A percentile compares a stretch with the other conserved stretches of the same genome.
These are phyloP conservation scores for Noctua pronuba DNA, from an alignment of 2,888 invertebrate genomes.

Conservation along the genomic window DNA sequence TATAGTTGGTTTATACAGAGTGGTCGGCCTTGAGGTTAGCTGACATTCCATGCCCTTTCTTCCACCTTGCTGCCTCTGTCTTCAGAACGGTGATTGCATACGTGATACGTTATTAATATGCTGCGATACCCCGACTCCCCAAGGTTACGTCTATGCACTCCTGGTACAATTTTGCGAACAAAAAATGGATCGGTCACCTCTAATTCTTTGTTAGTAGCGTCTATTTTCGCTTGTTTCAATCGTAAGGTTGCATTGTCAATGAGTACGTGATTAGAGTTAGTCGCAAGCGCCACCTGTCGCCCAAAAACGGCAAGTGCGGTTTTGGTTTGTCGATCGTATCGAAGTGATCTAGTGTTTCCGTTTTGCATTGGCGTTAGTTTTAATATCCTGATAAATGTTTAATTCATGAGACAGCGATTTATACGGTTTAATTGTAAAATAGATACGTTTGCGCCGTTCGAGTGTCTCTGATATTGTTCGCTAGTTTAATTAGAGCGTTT, in stretches of 20 bases:
- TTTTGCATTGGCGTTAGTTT: slow-evolving; percentile 62
- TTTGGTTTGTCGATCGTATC: slow-evolving; percentile 68
- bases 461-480: slow-evolving; percentile 54
- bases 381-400: slow-evolving; percentile 64
- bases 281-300: slow-evolving; percentile 78
- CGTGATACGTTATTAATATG: slow-evolving; percentile 88
- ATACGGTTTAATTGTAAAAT: slow-evolving; percentile 62
- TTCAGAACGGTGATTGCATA: slow-evolving; percentile 88
- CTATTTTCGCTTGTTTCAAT: slow-evolving; percentile 31
- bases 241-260: slow-evolving; percentile 42
- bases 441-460: slow-evolving; percentile 39
- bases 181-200: slow-evolving; percentile 55
- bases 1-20: slow-evolving; percentile 77
- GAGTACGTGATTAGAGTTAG: slow-evolving; percentile 79
- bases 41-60: slow-evolving; percentile 89
- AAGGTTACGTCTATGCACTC: slow-evolving; percentile 84
- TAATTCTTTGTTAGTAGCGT: slow-evolving; percentile 45
- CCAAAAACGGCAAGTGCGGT: slow-evolving; percentile 77
- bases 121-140: slow-evolving; percentile 80
- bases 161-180: slow-evolving; percentile 65
- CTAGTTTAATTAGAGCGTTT: slow-evolving; percentile 36
- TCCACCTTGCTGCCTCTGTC: slow-evolving; percentile 88
- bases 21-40: slow-evolving; percentile 81
- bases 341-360: slow-evolving; percentile 67
- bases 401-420: slow-evolving; percentile 61